Base-by-base conservation (phyloP, 2,113 vertebrate genomes). In the Pseudolaguvia tuberculata region DNA sequence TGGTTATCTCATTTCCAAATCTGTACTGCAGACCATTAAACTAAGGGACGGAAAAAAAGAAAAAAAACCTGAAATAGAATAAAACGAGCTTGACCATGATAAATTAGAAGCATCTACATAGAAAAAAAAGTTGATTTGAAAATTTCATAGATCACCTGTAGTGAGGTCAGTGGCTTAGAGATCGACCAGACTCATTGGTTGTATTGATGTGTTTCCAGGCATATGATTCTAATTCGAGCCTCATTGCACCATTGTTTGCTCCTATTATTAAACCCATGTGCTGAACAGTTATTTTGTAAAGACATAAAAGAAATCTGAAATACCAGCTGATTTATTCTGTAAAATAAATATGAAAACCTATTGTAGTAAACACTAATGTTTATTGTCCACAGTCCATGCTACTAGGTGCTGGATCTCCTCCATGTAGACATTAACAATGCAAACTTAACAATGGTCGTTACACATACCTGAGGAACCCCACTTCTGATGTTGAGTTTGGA, bases 1-100 rank as follows among this genome's bases (percentile, higher is more conserved):
- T 65, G 3, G 35, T n/a, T 76, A 58, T 79, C 79, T 69, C 52
- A 77, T 65, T 75, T 74, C 29, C 70, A 61, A 73, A 59, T 75
- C 75, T 78, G 72, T 58, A 72, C 59, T 66, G 50, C 20, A 69
- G 70, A 63, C 57, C 21, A 77, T n/a, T n/a, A n/a, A n/a, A n/a
- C n/a, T 61, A 81, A 77, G 76, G 68, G 73, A 77, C 45, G 72
- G 25, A 31, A 12, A 45, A 66, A 27, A 2, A 13, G 55, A 20
- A 79, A 79, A 62, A 35, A 58, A 75, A 66, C 50, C 27, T 47
- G 57, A 66, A 72, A 71, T 39, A 50, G 72, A 45, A 17, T 31
- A 21, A 53, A 76, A 29, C 51, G 20, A 56, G 18, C 76, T 66
- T 20, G 20, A 74, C 74, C 23, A 56, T 53, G 69, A 3, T 51